Conservation (phyloP, 2,113 vertebrate genomes). For the Mormoops blainvillei region DNA sequence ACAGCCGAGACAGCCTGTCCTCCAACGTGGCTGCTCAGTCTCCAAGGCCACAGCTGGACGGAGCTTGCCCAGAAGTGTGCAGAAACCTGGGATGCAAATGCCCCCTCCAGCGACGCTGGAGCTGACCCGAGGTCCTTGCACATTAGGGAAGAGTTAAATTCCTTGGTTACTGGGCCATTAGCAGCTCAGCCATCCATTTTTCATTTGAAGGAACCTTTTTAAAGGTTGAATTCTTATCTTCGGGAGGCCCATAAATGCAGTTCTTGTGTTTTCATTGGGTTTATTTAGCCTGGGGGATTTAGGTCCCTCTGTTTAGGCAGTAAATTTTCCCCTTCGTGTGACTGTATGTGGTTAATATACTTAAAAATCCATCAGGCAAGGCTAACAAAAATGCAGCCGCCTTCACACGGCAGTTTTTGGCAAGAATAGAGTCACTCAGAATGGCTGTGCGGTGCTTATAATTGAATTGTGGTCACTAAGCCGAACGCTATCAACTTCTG, state of each 20-base stretch:
- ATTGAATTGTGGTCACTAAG: slow-evolving; percentile 78
- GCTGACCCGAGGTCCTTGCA: neutral
- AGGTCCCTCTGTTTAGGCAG: slow-evolving; percentile 76
- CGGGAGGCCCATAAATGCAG: slow-evolving; percentile 77
- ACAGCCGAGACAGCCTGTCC: neutral
- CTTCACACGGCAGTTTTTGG: slow-evolving; percentile 75
- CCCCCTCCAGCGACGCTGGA: neutral
- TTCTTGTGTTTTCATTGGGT: slow-evolving; percentile 83
- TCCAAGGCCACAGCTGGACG: neutral
- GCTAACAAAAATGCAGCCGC: slow-evolving; percentile 68
- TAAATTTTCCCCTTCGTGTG: slow-evolving; percentile 80
- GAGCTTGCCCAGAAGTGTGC: neutral
- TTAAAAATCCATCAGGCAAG: slow-evolving; percentile 74
- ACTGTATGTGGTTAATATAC: slow-evolving; percentile 75
- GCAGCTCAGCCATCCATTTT: slow-evolving; percentile 77
- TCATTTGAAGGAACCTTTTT: slow-evolving; percentile 80
- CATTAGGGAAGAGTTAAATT: slow-evolving; percentile 70
- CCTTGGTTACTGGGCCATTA: slow-evolving; percentile 78
- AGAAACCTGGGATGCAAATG: neutral
- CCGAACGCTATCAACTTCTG: slow-evolving; percentile 71
- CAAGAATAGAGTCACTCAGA: slow-evolving; percentile 68
- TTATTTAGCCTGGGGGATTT: slow-evolving; percentile 81
- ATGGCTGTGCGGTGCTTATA: slow-evolving; percentile 52
- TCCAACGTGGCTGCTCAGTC: neutral
- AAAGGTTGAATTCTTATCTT: slow-evolving; percentile 81